A percentile compares a stretch with the other conserved stretches of the same genome.
phyloP scores from a whole-genome alignment of 2,888 invertebrate species.

The Rhagonycha fulva region DNA sequence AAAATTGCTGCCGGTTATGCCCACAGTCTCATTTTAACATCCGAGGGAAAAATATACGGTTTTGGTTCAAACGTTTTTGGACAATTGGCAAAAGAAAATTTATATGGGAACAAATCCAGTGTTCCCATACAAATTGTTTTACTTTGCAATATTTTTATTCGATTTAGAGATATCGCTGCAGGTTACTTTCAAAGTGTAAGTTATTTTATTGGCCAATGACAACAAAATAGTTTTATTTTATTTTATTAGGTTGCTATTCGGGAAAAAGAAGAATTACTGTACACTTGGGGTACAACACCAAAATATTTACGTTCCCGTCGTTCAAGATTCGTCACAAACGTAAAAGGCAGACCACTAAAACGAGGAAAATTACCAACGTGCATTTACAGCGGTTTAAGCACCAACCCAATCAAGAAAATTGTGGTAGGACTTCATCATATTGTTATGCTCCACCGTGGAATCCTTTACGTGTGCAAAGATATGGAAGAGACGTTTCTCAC shows the following conservation, averaged over 20 bases:
- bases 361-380: slow-evolving; percentile 51
- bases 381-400: slow-evolving; percentile 43
- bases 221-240: background rate
- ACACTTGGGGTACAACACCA: slow-evolving; percentile 79
- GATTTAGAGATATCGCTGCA: slow-evolving; percentile 63
- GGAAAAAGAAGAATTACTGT: slow-evolving; percentile 64
- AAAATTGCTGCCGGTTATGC: slow-evolving; percentile 70
- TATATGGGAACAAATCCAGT: slow-evolving; percentile 61
- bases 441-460: slow-evolving; percentile 49
- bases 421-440: slow-evolving; percentile 85
- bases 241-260: slow-evolving; percentile 66
- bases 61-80: slow-evolving; percentile 79
- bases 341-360: slow-evolving; percentile 38
- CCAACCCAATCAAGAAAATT: slow-evolving; percentile 39
- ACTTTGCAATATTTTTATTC: slow-evolving; percentile 52
- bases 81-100: slow-evolving; percentile 65
- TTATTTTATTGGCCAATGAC: slow-evolving; percentile 13
- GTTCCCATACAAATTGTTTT: slow-evolving; percentile 62
- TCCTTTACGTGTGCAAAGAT: slow-evolving; percentile 78
- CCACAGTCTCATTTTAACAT: slow-evolving; percentile 71
- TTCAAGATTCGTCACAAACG: slow-evolving; percentile 42
- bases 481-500: slow-evolving; percentile 88
- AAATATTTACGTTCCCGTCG: slow-evolving; percentile 71
- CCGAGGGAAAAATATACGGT: slow-evolving; percentile 70
- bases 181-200: slow-evolving; percentile 80